Conservation (phyloP, 2,797 vertebrate species). For the Coreius guichenoti region DNA sequence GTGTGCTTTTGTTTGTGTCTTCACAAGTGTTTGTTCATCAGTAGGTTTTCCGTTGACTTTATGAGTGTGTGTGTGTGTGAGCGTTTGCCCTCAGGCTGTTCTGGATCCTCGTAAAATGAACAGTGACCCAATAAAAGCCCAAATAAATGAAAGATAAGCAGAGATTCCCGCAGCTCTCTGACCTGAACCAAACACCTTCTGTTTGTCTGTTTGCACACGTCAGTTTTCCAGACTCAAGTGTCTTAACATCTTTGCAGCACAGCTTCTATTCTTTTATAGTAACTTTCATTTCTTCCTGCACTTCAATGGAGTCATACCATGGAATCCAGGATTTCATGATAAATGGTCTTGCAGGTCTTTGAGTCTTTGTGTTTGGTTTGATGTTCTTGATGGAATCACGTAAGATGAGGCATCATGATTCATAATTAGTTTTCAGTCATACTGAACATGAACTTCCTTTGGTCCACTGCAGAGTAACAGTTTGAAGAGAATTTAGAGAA, state of each 20-base stretch:
- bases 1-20: conserved; percentile 24
- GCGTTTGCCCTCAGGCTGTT: conserved; percentile 46
- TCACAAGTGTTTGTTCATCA: conserved; percentile 9
- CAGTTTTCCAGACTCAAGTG: background rate
- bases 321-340: background rate
- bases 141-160: conserved; percentile 56
- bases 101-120: conserved; percentile 53
- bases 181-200: conserved; percentile 5
- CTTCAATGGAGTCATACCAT: background rate
- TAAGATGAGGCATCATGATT: background rate
- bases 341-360: background rate
- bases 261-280: background rate
- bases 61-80: conserved; percentile 20
- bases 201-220: background rate
- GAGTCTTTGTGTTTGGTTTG: background rate
- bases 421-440: background rate
- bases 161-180: conserved; percentile 20
- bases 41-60: conserved; percentile 18
- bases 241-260: background rate
- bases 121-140: conserved; percentile 49
- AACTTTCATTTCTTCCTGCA: background rate
- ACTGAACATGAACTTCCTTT: background rate
- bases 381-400: background rate
- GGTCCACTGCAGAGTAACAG: background rate
- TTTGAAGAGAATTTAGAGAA: background rate